Evolutionary conservation across 2,113 vertebrate species (phyloP), one percentile per base, ranked within the genome.

Genomic region (Vidua chalybeata): DNA sequence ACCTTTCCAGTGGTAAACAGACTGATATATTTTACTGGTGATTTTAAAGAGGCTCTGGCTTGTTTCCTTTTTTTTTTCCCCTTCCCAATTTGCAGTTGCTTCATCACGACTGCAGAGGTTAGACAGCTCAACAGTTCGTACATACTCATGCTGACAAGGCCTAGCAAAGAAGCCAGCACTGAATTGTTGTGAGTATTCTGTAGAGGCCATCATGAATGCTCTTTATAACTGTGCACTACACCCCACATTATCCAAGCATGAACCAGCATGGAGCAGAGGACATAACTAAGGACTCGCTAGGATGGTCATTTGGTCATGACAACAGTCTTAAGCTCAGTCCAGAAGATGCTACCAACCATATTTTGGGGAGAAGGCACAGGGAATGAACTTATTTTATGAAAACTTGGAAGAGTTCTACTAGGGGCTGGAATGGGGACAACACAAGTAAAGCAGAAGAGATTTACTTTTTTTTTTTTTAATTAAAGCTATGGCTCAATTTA

Each of bases 101-200:
- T 98, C 99, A 83, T 99, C 99, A 93, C 98, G 99, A 95, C 98
- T 99, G 98, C 99, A 99, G 98, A 98, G 99, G 97, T 98, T 99
- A 99, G 99, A 99, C 98, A 99, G 98, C 98, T 99, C 99, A 98
- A 99, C 99, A 98, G 99, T 99, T 98, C 99, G 99, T 97, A 99
- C 99, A 98, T 99, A 99, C 96, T 99, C 99, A 98, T 99, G 99
- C 98, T 99, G 99, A 99, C 98, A 98, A 98, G 98, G 97, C 98
- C 95, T 98, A 98, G 98, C 98, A 98, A 98, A 98, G 97, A 97
- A 98, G 97, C 94, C 97, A 98, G 97, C 97, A 98, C 97, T 98
- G 97, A 98, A 97, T 97, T 98, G 97, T 97, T 98, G 99, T 99
- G 98, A 99, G 99, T 98, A 98, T 97, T 95, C 86, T 6, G 35